Evolutionary conservation across 2,888 invertebrate genomes (phyloP), one percentile per base, ranked within the genome.

Genomic region (Orgyia antiqua): DNA sequence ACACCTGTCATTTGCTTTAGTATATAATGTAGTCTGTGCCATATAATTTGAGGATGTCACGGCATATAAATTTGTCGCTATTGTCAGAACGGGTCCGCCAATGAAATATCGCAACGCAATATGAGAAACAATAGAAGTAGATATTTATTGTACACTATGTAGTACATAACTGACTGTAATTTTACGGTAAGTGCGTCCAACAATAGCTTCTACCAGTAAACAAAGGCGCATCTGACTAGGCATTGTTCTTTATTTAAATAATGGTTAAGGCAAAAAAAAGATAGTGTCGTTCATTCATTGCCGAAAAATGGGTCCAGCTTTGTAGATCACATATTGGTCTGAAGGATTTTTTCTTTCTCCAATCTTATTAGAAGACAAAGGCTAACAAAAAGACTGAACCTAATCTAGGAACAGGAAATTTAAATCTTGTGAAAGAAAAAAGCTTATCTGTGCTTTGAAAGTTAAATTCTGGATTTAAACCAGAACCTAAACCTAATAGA

Each of bases 121-220:
- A 45, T 45, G 40, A 43, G 42, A 55, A 44, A 59, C 58, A 61
- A 62, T 59, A 25, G 30, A 24, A n/a, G 20, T 30, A 13, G 17
- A n/a, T 35, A 24, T 46, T 51, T 30, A 38, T 38, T 29, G 29
- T 37, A 51, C 43, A 43, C 53, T 33, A 50, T 50, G 34, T 58
- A 50, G 35, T 47, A 51, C 46, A 59, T 48, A 46, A 41, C 60
- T 59, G 63, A 53, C 56, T 60, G 76, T 73, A 80, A 80, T 80
- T 80, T 80, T 80, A 74, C 79, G 71, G 78, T 77, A 68, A 59
- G 61, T 70, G 73, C 64, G 52, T 66, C 55, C 63, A 63, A 73
- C 74, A 79, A 78, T 79, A 63, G 73, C 58, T 59, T 61, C 67
- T 71, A 59, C 65, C 54, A 59, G 68, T 66, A 68, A 70, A 72